Evolutionary conservation across 1,140 invertebrate species (phyloP).

Genomic region (Cyclargus thomasi): DNA sequence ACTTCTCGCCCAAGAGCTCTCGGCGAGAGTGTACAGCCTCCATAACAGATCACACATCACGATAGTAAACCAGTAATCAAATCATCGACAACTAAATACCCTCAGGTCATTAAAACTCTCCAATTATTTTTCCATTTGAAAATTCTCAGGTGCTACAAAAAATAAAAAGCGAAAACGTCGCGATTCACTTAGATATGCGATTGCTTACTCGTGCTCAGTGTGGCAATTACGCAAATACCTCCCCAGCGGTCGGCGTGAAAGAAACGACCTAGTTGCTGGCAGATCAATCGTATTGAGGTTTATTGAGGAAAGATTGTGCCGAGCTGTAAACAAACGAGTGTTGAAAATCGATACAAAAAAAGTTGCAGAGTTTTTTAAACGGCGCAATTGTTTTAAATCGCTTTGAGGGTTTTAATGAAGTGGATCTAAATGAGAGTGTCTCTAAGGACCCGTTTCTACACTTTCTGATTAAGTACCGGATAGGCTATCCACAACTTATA

Average conservation of each 20-base stretch:
- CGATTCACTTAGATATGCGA: constrained; percentile 2
- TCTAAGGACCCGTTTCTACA: too few species aligned
- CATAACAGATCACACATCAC: too few species aligned
- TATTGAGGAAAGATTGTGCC: background rate
- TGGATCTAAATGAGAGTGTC: too few species aligned
- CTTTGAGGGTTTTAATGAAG: background rate
- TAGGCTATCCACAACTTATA: too few species aligned
- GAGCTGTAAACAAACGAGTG: background rate
- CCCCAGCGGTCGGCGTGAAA: background rate
- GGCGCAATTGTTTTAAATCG: background rate
- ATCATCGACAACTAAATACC: too few species aligned
- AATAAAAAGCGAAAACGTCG: background rate
- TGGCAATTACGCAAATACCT: background rate
- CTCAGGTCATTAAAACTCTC: too few species aligned
- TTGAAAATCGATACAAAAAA: background rate
- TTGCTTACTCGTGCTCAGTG: background rate
- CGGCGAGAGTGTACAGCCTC: too few species aligned
- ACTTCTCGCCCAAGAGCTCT: too few species aligned
- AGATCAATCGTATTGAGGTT: constrained; percentile 3
- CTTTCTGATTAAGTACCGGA: too few species aligned
- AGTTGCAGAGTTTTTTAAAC: background rate
- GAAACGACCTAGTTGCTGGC: background rate
- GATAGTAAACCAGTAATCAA: too few species aligned
- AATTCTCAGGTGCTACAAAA: too few species aligned
- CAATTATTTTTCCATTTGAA: too few species aligned